A percentile compares a stretch with the other conserved stretches of the same genome.
These are phyloP conservation scores for Pipistrellus kuhlii DNA, from an alignment of 2,797 vertebrate genomes.

Conservation along the genomic window DNA sequence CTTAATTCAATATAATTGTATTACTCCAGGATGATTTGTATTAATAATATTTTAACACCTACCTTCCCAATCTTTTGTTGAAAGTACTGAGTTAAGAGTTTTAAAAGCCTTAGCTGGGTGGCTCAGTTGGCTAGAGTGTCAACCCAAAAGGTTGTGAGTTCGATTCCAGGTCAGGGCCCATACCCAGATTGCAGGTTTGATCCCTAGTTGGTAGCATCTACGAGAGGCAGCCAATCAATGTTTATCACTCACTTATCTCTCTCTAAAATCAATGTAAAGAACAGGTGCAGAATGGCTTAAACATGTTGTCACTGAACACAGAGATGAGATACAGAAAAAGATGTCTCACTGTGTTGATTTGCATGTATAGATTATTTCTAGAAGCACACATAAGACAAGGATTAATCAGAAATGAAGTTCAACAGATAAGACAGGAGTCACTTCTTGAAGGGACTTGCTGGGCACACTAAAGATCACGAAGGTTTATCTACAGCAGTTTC, in stretches of 20 bases:
- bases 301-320: background rate
- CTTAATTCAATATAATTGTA: constrained; percentile 15
- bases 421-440: background rate
- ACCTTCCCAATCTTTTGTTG: background rate
- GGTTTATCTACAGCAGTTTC: background rate
- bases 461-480: background rate
- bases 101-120: background rate
- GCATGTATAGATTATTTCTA: constrained; percentile 8
- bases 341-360: background rate
- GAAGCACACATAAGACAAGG: constrained; percentile 42
- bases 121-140: background rate
- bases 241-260: background rate
- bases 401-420: background rate
- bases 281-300: background rate
- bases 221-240: background rate
- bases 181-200: background rate
- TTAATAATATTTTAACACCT: constrained; percentile 17
- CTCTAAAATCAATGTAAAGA: background rate
- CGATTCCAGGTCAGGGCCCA: background rate
- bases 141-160: background rate
- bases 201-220: background rate
- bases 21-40: background rate
- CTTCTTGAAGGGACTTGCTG: background rate
- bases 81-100: background rate
- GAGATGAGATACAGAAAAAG: background rate